Percentiles rank a stretch among this genome's conserved stretches.
Conservation (phyloP, 2,888 invertebrate species). For the Melipona bicolor region DNA sequence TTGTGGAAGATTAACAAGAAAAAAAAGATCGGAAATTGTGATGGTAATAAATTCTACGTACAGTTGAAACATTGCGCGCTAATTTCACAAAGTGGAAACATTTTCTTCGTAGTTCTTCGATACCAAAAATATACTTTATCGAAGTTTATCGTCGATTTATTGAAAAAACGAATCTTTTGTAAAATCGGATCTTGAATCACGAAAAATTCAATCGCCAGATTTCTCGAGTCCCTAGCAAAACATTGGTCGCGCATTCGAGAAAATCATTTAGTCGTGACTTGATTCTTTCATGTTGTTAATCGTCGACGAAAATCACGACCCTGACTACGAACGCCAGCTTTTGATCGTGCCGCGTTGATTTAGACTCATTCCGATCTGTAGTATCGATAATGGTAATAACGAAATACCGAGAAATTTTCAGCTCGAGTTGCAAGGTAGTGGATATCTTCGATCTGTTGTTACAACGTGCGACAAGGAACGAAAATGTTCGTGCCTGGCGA, state of each 20-base stretch:
- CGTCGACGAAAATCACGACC: conserved; percentile 21
- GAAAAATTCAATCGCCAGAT: neutral
- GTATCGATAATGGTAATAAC: conserved; percentile 45
- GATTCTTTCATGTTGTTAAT: conserved; percentile 31
- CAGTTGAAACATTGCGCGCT: neutral
- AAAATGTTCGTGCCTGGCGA: neutral
- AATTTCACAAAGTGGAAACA: neutral
- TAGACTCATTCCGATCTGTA: conserved; percentile 14
- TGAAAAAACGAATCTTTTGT: neutral
- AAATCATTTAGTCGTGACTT: conserved; percentile 29
- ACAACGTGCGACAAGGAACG: neutral
- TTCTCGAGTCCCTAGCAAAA: neutral
- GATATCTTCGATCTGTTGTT: conserved; percentile 18
- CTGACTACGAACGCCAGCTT: conserved; percentile 25
- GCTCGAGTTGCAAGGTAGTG: conserved; percentile 5
- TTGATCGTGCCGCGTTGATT: conserved; percentile 30
- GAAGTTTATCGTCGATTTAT: neutral
- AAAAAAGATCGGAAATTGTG: neutral
- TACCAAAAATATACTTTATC: neutral
- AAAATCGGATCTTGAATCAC: neutral
- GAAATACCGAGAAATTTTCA: conserved; percentile 24
- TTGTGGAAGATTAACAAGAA: neutral
- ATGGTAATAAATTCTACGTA: neutral
- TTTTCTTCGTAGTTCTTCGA: neutral
- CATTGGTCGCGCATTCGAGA: neutral